Evolutionary conservation across 2,113 vertebrate species (phyloP).

Genomic region (Oostethus manadensis): DNA sequence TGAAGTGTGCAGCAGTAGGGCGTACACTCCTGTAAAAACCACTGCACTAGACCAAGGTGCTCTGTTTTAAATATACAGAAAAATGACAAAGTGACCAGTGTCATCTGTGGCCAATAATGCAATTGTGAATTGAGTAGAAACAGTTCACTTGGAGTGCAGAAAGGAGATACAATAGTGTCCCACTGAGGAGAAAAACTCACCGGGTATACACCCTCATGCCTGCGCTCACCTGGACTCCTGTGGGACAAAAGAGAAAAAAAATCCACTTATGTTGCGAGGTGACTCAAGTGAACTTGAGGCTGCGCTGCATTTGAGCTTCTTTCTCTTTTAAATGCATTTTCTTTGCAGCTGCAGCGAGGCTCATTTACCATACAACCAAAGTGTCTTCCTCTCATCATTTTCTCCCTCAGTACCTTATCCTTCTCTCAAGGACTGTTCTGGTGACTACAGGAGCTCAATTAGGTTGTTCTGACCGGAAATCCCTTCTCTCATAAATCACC

Average conservation of each 20-base stretch:
- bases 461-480: slow-evolving; percentile 67
- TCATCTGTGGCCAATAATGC: no score
- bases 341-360: slow-evolving; percentile 36
- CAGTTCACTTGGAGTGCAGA: no score
- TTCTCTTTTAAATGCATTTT: slow-evolving; percentile 13
- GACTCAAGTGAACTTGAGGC: slow-evolving; percentile 47
- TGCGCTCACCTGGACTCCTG: slow-evolving; percentile 24
- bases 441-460: slow-evolving; percentile 72
- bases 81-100: no score
- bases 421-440: slow-evolving; percentile 65
- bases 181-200: not conserved
- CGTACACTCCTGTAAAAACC: no score
- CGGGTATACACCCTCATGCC: not conserved
- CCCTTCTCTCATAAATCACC: slow-evolving; percentile 71
- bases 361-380: slow-evolving; percentile 59
- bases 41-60: no score
- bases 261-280: slow-evolving; percentile 26
- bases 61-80: no score
- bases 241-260: slow-evolving; percentile 14
- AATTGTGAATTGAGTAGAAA: no score
- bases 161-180: not conserved
- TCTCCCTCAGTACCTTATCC: slow-evolving; percentile 66
- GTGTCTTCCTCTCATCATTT: slow-evolving; percentile 62
- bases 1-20: no score
- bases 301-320: slow-evolving; percentile 3